phyloP scores from a whole-genome alignment of 2,888 invertebrate genomes.

The Cyrtodaria siliqua region DNA sequence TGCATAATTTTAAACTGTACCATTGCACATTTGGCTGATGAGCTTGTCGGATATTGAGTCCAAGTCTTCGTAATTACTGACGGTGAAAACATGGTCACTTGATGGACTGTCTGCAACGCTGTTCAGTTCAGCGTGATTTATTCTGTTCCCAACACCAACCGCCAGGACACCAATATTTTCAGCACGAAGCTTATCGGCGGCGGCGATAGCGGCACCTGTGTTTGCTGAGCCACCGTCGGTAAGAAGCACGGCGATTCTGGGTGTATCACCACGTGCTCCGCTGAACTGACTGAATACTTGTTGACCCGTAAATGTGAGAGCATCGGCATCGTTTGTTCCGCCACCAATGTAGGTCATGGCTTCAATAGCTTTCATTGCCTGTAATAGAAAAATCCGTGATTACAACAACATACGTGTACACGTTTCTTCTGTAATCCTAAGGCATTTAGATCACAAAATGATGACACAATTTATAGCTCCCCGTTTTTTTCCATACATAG shows the following conservation, averaged over 20 bases:
- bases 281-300: conserved; percentile 67
- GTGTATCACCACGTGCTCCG: conserved; percentile 70
- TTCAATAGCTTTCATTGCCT: conserved; percentile 68
- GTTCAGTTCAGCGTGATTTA: conserved; percentile 66
- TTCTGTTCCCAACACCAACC: conserved; percentile 70
- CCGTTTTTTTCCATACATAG: too few species aligned
- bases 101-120: conserved; percentile 68
- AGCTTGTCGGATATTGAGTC: conserved; percentile 66
- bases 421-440: too few species aligned
- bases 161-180: conserved; percentile 69
- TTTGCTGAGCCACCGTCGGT: conserved; percentile 71
- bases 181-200: conserved; percentile 62
- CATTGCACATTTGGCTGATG: conserved; percentile 66
- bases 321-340: conserved; percentile 76
- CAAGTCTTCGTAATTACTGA: conserved; percentile 68
- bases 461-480: too few species aligned
- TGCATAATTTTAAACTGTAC: too few species aligned
- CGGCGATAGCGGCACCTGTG: conserved; percentile 51
- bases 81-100: conserved; percentile 65
- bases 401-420: too few species aligned
- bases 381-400: not conserved
- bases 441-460: too few species aligned
- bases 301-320: conserved; percentile 63
- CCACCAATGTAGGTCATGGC: conserved; percentile 68
- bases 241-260: conserved; percentile 69